A percentile compares a stretch with the other conserved stretches of the same genome.
Evolutionary conservation across 2,888 invertebrate species (phyloP).

Genomic region (Metellina segmentata): DNA sequence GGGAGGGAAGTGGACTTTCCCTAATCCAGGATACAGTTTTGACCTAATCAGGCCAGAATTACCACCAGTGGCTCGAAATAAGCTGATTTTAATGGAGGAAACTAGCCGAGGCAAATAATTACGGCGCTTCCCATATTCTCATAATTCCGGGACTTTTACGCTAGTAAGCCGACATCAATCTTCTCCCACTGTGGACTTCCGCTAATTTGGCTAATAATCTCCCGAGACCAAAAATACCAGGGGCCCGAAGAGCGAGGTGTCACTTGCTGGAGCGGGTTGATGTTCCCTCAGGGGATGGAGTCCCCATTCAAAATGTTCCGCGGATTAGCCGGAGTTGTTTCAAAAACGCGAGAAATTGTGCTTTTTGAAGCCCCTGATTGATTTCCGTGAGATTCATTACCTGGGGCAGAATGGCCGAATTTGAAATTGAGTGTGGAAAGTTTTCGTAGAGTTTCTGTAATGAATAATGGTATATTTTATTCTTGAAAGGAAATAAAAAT

Average conservation of each 20-base stretch:
- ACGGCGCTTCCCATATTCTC: conserved; percentile 7
- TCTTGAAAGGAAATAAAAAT: no score
- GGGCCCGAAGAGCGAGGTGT: neutral
- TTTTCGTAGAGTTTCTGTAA: no score
- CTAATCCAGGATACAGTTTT: conserved; percentile 29
- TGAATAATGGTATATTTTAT: no score
- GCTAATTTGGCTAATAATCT: conserved; percentile 51
- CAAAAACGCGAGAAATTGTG: neutral
- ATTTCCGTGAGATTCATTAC: no score
- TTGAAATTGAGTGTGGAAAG: no score
- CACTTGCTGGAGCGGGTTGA: neutral
- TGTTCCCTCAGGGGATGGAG: neutral
- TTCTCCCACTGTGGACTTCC: neutral
- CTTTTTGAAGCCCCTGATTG: no score
- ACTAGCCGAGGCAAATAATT: conserved; percentile 46
- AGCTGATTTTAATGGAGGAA: conserved; percentile 56
- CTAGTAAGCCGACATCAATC: conserved; percentile 50
- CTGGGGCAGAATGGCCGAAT: no score
- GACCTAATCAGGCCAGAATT: conserved; percentile 45
- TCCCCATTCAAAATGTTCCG: neutral
- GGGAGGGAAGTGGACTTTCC: neutral
- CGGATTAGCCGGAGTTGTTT: neutral
- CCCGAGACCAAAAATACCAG: neutral
- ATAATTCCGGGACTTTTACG: conserved; percentile 43
- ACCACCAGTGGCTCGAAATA: conserved; percentile 25